Conservation (phyloP, 2,888 invertebrate species). For the Vesta saturnalis region DNA sequence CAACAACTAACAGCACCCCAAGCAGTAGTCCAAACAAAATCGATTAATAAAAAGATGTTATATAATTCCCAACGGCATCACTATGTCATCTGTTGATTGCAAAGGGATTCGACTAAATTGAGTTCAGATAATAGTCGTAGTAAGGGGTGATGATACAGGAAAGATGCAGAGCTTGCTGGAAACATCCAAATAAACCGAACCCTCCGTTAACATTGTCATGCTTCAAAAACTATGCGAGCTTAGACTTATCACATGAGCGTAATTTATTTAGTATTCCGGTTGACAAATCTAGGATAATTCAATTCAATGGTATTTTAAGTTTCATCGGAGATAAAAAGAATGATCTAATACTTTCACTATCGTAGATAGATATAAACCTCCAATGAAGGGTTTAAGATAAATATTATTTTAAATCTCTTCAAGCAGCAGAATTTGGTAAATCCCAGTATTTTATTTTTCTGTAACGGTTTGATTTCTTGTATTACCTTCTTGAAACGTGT, state of each 20-base stretch:
- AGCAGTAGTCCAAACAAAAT: constrained; percentile 56
- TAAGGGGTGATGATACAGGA: constrained; percentile 31
- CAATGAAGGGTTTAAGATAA: too few relatives aligned
- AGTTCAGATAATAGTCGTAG: constrained; percentile 48
- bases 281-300: not conserved
- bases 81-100: constrained; percentile 60
- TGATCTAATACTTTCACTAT: too few relatives aligned
- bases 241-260: not conserved
- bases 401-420: too few relatives aligned
- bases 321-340: too few relatives aligned
- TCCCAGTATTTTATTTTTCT: too few relatives aligned
- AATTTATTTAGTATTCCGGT: not conserved
- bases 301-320: not conserved
- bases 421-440: too few relatives aligned
- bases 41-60: constrained; percentile 60
- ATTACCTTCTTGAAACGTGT: too few relatives aligned
- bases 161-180: constrained; percentile 4
- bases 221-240: not conserved
- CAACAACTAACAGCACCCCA: constrained; percentile 53
- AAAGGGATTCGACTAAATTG: constrained; percentile 57
- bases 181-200: not conserved
- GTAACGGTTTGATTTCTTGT: too few relatives aligned
- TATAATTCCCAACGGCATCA: constrained; percentile 54
- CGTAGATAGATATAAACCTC: too few relatives aligned
- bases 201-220: not conserved